phyloP scores from a whole-genome alignment of 2,113 vertebrate genomes.

The Ctenomys sociabilis region DNA sequence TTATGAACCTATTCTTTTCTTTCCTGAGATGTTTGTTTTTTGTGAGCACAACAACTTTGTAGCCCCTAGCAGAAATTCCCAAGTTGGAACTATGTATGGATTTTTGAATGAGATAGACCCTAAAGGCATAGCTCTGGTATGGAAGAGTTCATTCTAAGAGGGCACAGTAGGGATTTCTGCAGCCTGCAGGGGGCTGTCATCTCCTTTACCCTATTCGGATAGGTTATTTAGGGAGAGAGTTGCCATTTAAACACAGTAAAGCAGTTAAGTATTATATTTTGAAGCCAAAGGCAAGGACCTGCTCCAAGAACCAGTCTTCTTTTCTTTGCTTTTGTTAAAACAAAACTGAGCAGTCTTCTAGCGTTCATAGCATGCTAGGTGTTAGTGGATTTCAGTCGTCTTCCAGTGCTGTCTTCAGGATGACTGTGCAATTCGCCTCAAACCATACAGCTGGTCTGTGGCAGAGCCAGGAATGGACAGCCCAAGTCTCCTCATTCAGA shows the following conservation, averaged over 20 bases:
- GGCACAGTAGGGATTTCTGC: not conserved
- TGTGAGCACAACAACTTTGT: not conserved
- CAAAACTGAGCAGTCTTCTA: not conserved
- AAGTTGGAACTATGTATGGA: not conserved
- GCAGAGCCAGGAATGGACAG: not conserved
- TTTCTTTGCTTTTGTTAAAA: not conserved
- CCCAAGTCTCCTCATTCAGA: not conserved
- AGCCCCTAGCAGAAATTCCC: not conserved
- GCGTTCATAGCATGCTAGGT: not conserved
- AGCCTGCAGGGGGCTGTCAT: not conserved
- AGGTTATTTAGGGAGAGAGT: not conserved
- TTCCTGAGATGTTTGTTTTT: not conserved
- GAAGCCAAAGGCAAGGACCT: not conserved
- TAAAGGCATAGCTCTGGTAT: not conserved
- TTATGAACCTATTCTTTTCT: constrained; percentile 19
- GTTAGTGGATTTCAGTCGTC: not conserved
- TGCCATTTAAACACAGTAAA: not conserved
- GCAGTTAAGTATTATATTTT: not conserved
- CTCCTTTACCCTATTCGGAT: not conserved
- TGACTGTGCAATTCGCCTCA: not conserved
- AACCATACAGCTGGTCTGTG: not conserved
- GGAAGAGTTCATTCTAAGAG: not conserved
- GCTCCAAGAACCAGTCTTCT: not conserved
- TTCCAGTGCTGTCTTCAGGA: not conserved
- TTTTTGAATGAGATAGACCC: not conserved